Percentiles rank a stretch among this genome's conserved stretches.
phyloP scores from a whole-genome alignment of 2,113 vertebrate genomes.

The Carassius auratus region DNA sequence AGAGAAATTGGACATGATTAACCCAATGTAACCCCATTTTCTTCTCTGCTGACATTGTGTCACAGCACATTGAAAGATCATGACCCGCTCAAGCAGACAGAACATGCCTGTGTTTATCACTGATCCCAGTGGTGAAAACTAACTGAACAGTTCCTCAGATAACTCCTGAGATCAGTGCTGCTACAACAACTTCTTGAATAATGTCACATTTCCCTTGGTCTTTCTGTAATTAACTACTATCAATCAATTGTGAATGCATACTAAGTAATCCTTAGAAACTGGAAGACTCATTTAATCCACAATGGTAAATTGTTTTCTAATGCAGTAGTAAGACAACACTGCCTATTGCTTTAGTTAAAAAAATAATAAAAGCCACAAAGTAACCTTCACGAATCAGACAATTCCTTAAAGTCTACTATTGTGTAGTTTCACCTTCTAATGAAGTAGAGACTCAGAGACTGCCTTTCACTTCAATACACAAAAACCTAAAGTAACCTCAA shows the following conservation, averaged over 20 bases:
- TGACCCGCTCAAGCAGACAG: constrained; percentile 57
- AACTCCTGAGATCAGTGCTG: background rate
- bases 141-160: constrained; percentile 13
- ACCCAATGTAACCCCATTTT: constrained; percentile 71
- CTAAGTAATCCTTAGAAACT: background rate
- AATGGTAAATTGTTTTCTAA: background rate
- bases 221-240: background rate
- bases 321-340: background rate
- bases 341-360: too few species aligned
- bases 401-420: background rate
- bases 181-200: background rate
- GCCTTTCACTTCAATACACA: background rate
- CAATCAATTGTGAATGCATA: background rate
- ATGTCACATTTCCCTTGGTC: background rate
- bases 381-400: background rate
- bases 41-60: constrained; percentile 59
- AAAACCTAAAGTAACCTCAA: background rate
- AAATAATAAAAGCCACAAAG: background rate
- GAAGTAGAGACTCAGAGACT: too few species aligned
- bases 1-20: constrained; percentile 72
- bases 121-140: constrained; percentile 55
- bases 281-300: background rate
- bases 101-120: constrained; percentile 66
- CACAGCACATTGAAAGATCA: constrained; percentile 50
- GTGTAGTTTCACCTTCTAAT: background rate